Evolutionary conservation across 2,888 invertebrate genomes (phyloP), one percentile per base, ranked within the genome.

Genomic region (Hydrotaea cyrtoneurina): DNA sequence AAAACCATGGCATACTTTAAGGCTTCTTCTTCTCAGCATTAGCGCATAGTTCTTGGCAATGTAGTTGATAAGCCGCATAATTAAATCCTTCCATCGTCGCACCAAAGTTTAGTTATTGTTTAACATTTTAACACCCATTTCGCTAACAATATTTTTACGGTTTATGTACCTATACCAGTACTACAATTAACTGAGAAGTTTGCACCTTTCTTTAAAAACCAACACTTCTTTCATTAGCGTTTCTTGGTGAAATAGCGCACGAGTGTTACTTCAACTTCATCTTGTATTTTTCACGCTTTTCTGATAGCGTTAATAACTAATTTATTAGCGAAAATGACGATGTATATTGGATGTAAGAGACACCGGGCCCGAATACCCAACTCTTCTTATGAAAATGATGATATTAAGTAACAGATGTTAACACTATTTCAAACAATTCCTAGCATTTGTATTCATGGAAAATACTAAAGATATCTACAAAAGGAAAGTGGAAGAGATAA

Each of bases 401-500:
- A 21, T 62, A 62, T 77, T 62, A 80, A 75, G 62, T 77, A 78
- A 71, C 71, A 84, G 75, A 57, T 81, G 72, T 72, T 77, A 71
- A 78, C 78, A 75, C 75, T 74, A 23, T 46, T 73, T 39, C 17
- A 72, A 74, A 21, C 31, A 78, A 59, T 23, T 21, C 69, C 13
- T 4, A 5, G 43, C 26, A 26, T 59, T 71, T 78, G 26, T 50
- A 23, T 39, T 31, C 50, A 69, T 7, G 39, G 13, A 64, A 59
- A 59, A 73, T 59, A 17, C 39, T 10, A 21, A n/a, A 69, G 46
- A 82, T 39, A 53, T 43, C 79, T 82, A 74, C 79, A 39, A 69
- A 78, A 86, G 92, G 92, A 79, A 72, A 86, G 82, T 64, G 50
- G 76, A 55, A 53, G 78, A 50, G 62, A 7, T n/a, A n/a, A n/a